Evolutionary conservation across 2,113 vertebrate genomes (phyloP).

Genomic region (Emydocephalus ijimae): DNA sequence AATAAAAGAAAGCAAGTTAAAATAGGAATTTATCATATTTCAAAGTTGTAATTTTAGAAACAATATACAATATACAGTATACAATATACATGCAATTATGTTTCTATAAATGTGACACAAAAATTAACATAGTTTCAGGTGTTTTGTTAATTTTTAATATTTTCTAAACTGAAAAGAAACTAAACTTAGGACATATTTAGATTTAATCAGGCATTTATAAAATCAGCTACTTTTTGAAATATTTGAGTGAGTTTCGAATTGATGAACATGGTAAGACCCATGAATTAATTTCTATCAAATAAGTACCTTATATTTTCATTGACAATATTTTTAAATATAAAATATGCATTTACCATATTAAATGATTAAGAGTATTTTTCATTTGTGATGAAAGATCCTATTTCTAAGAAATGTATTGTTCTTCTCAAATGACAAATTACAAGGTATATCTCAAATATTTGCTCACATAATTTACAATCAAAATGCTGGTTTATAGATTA

Average conservation of each 20-base stretch:
- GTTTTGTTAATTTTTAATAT: not conserved
- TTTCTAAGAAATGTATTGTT: not conserved
- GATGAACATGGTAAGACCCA: not conserved
- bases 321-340: not conserved
- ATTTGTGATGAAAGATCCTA: conserved; percentile 14
- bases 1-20: conserved; percentile 20
- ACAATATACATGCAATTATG: not conserved
- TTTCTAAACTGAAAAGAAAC: not conserved
- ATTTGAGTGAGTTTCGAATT: not conserved
- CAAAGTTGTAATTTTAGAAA: conserved; percentile 39
- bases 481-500: not conserved
- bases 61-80: not conserved
- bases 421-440: conserved; percentile 24
- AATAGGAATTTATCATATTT: conserved; percentile 9
- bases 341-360: not conserved
- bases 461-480: not conserved
- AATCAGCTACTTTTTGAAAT: not conserved
- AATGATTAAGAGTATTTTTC: conserved; percentile 34
- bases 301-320: not conserved
- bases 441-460: not conserved
- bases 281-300: not conserved
- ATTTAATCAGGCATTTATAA: not conserved
- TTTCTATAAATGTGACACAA: conserved; percentile 2
- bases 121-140: not conserved
- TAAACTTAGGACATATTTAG: not conserved